These are phyloP conservation scores for Tonatia bakeri DNA, from an alignment of 2,113 vertebrate genomes.

Conservation along the genomic window DNA sequence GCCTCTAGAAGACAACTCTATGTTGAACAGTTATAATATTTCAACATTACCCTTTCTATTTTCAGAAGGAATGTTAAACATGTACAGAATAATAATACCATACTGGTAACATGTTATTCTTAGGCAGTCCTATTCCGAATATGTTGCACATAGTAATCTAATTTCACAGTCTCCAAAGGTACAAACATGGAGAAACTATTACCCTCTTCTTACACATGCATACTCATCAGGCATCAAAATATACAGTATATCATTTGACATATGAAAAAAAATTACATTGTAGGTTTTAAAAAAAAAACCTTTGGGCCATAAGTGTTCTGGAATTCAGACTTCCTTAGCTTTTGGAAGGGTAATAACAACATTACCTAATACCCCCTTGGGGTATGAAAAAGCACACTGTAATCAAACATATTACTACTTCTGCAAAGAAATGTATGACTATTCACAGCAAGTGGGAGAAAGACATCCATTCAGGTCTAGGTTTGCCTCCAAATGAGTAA, in stretches of 20 bases:
- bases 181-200: not conserved
- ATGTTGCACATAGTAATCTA: slow-evolving; percentile 25
- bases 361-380: not conserved
- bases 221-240: slow-evolving; percentile 13
- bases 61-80: not conserved
- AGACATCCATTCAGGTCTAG: not conserved
- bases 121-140: slow-evolving; percentile 1
- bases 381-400: not conserved
- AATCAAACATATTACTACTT: slow-evolving; percentile 26
- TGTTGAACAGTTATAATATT: slow-evolving; percentile 32
- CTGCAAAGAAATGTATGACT: slow-evolving; percentile 7
- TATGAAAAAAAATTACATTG: not conserved
- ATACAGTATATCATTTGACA: not conserved
- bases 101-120: not conserved
- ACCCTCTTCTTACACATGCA: slow-evolving; percentile 10
- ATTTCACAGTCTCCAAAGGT: not conserved
- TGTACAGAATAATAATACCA: not conserved
- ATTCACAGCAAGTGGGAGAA: not conserved
- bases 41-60: not conserved
- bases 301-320: not conserved
- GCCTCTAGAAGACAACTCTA: slow-evolving; percentile 16
- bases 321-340: not conserved
- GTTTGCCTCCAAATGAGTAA: not conserved
- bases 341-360: not conserved
- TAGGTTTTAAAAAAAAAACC: not conserved